These are phyloP conservation scores for Calidris pugnax DNA, from an alignment of 2,113 vertebrate species.

Conservation along the genomic window DNA sequence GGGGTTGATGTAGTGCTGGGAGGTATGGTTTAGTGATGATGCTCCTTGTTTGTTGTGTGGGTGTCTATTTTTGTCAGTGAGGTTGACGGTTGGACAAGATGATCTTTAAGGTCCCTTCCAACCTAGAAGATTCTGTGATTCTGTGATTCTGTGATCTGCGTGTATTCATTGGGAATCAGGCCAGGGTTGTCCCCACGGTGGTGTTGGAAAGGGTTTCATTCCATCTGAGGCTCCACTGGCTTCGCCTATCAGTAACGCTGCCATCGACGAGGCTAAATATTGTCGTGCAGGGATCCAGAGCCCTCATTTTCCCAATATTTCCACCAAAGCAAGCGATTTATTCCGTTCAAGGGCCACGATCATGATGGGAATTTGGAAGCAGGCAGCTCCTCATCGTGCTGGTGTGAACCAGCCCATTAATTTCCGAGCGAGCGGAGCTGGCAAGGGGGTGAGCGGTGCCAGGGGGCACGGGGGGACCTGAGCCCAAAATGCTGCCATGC, in stretches of 20 bases:
- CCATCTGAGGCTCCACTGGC: background rate
- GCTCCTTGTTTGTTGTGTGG: too few relatives aligned
- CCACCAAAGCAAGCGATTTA: background rate
- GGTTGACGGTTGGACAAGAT: too few relatives aligned
- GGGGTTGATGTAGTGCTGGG: too few relatives aligned
- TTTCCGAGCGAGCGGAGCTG: background rate
- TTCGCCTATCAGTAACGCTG: background rate
- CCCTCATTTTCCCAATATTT: background rate
- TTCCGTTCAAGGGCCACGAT: background rate
- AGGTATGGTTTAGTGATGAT: too few relatives aligned
- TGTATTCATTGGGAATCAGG: accelerated
- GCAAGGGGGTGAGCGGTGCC: background rate
- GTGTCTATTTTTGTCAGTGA: too few relatives aligned
- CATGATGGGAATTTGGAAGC: background rate
- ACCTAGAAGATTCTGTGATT: too few relatives aligned
- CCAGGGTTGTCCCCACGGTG: accelerated
- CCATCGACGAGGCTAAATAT: background rate
- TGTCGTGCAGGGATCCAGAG: background rate
- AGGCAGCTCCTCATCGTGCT: background rate
- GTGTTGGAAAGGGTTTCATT: background rate
- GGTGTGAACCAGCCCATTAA: background rate
- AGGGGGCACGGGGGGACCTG: accelerated
- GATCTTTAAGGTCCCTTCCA: too few relatives aligned
- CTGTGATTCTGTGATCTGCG: too few relatives aligned
- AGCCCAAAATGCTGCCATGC: accelerated